Evolutionary conservation across 2,797 vertebrate genomes (phyloP).

Genomic region (Hafferia zeledoni): DNA sequence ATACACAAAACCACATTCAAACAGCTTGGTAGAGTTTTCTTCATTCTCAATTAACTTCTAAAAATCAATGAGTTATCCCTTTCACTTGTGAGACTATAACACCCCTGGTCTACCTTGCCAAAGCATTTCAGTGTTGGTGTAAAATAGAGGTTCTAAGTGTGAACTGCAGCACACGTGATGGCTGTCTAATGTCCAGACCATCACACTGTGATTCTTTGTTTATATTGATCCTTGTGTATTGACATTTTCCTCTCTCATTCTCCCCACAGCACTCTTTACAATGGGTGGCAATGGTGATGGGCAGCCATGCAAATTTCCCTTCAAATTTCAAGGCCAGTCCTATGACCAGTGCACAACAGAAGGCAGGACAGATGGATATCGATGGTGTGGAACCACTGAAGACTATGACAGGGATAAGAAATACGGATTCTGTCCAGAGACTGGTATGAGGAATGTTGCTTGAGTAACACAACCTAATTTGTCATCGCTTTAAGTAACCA

Average conservation of each 20-base stretch:
- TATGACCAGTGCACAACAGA: conserved; percentile 91
- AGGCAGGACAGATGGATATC: conserved; percentile 93
- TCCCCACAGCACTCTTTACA: conserved; percentile 89
- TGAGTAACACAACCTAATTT: background rate
- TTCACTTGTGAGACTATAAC: background rate
- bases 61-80: background rate
- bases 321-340: conserved; percentile 88
- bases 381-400: conserved; percentile 96
- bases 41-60: background rate
- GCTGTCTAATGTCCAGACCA: background rate
- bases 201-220: rapidly evolving
- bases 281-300: conserved; percentile 92
- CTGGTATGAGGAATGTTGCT: conserved; percentile 74
- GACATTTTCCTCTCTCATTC: background rate
- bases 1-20: background rate
- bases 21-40: background rate
- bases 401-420: conserved; percentile 91
- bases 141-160: background rate
- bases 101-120: background rate
- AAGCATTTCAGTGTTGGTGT: background rate
- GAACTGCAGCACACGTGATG: rapidly evolving
- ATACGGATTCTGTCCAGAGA: conserved; percentile 96
- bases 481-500: background rate
- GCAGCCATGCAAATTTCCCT: conserved; percentile 94
- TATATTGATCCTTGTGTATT: background rate